Conservation (phyloP, 2,888 invertebrate genomes). For the Erannis defoliaria region DNA sequence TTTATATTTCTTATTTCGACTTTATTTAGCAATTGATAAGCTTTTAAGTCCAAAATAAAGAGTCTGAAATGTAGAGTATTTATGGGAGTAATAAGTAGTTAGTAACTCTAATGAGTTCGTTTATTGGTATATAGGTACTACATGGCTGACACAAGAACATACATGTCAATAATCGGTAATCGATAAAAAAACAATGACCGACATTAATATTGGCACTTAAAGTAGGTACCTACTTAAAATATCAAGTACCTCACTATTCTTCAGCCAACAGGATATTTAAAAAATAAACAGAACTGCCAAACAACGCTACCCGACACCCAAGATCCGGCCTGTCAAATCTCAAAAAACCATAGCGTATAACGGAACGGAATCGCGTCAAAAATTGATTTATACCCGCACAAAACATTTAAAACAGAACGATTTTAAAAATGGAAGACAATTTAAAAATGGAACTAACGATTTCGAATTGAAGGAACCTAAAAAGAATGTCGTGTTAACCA, state of each 20-base stretch:
- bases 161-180: neutral
- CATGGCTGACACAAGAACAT: neutral
- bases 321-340: constrained; percentile 78
- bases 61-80: too few relatives aligned
- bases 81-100: too few relatives aligned
- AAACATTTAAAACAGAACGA: constrained; percentile 57
- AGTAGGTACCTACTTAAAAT: constrained; percentile 8
- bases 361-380: constrained; percentile 77
- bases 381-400: constrained; percentile 75
- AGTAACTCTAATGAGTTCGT: too few relatives aligned
- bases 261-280: constrained; percentile 58
- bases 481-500: constrained; percentile 63
- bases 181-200: constrained; percentile 3
- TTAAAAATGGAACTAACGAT: constrained; percentile 48
- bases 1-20: too few relatives aligned
- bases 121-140: too few relatives aligned
- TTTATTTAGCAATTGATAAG: too few relatives aligned
- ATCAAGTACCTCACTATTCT: constrained; percentile 14
- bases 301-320: constrained; percentile 70
- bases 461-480: constrained; percentile 48
- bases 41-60: too few relatives aligned
- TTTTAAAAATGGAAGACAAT: constrained; percentile 48
- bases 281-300: constrained; percentile 63
- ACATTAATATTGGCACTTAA: constrained; percentile 10
- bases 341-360: constrained; percentile 72